phyloP scores from a whole-genome alignment of 2,113 vertebrate species.

The Tetrao urogallus region DNA sequence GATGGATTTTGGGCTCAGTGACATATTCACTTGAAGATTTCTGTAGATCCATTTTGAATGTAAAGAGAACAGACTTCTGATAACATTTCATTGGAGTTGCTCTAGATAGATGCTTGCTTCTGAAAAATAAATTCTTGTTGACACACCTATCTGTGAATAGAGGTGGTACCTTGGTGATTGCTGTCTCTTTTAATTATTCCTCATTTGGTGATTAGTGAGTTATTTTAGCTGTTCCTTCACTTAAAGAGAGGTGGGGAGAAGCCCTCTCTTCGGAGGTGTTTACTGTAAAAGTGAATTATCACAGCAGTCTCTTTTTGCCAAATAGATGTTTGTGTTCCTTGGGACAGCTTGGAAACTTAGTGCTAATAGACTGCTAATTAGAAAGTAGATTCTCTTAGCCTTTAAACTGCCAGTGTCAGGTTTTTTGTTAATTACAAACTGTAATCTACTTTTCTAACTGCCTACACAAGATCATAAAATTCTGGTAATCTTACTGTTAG shows the following conservation, averaged over 20 bases:
- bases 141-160: neutral
- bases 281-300: neutral
- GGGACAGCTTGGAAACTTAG: neutral
- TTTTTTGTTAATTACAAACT: neutral
- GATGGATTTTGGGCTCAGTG: neutral
- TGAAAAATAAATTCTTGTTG: neutral
- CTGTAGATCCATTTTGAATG: neutral
- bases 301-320: neutral
- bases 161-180: neutral
- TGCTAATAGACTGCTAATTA: slow-evolving; percentile 3
- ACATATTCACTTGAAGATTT: neutral
- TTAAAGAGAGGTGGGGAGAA: neutral
- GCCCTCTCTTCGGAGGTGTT: neutral
- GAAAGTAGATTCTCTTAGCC: neutral
- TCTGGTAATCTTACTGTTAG: neutral
- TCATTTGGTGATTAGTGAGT: neutral
- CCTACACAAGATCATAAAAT: slow-evolving; percentile 14
- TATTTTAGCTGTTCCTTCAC: neutral
- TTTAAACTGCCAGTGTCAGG: neutral
- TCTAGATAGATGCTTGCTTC: neutral
- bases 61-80: neutral
- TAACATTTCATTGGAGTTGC: neutral
- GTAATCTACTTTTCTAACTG: neutral
- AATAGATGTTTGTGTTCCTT: neutral
- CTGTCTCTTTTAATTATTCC: neutral